phyloP scores from a whole-genome alignment of 2,113 vertebrate species.

The Dendropsophus ebraccatus region DNA sequence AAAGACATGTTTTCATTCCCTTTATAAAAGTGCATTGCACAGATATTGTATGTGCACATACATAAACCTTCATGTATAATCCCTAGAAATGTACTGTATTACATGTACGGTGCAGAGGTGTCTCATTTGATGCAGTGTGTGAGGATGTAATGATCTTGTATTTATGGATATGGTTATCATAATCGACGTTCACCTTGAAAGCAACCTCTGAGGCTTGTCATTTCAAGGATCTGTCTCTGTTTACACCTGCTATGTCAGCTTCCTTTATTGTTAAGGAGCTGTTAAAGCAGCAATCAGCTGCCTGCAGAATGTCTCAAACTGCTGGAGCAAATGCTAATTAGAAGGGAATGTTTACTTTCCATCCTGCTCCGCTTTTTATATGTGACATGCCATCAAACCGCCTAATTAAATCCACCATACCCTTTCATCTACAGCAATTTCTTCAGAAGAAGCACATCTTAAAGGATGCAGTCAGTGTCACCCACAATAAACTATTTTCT shows the following conservation, averaged over 20 bases:
- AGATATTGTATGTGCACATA: not conserved
- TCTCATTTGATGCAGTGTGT: not conserved
- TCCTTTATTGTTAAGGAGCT: conserved; percentile 76
- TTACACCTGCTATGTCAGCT: conserved; percentile 80
- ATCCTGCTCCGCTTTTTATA: conserved; percentile 76
- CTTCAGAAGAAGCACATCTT: conserved; percentile 69
- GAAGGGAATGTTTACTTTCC: conserved; percentile 81
- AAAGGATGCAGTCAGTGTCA: conserved; percentile 63
- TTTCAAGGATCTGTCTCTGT: conserved; percentile 55
- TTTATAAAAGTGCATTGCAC: not conserved
- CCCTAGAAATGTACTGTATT: not conserved
- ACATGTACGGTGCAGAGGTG: not conserved
- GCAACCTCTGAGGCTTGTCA: conserved; percentile 53
- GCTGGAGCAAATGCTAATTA: conserved; percentile 83
- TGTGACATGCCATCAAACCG: conserved; percentile 70
- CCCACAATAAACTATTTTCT: conserved; percentile 63
- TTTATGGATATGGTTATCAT: conserved; percentile 45
- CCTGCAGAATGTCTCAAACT: conserved; percentile 79
- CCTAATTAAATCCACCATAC: conserved; percentile 79
- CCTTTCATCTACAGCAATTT: conserved; percentile 76
- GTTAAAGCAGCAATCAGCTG: conserved; percentile 73
- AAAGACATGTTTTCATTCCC: not conserved
- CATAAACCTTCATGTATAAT: not conserved
- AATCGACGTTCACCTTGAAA: conserved; percentile 56
- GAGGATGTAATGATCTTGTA: conserved; percentile 31